These are phyloP conservation scores for Punctoribates punctum DNA, from an alignment of 2,888 invertebrate genomes.

Conservation along the genomic window DNA sequence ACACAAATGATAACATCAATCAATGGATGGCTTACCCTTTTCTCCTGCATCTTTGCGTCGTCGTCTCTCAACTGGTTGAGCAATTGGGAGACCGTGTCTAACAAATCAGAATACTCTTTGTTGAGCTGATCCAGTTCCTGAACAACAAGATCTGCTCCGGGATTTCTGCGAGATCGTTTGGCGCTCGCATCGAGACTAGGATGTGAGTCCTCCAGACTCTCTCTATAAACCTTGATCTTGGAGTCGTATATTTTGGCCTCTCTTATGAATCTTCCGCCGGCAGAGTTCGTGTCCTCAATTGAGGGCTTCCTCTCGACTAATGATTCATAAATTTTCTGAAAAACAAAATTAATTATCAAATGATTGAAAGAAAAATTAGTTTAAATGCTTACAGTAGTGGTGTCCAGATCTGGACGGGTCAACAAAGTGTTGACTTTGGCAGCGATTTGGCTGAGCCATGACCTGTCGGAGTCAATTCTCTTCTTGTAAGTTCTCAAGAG, in stretches of 20 bases:
- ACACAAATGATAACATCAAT: too few relatives aligned
- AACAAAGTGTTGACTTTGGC: constrained; percentile 49
- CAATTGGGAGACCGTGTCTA: constrained; percentile 57
- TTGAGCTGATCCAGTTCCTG: constrained; percentile 76
- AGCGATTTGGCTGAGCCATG: constrained; percentile 82
- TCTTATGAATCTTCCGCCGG: constrained; percentile 89
- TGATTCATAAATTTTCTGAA: constrained; percentile 82
- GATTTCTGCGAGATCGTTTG: constrained; percentile 51
- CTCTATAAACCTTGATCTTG: constrained; percentile 76
- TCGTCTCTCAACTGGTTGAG: constrained; percentile 60
- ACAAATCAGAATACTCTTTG: constrained; percentile 65
- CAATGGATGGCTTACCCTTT: not conserved
- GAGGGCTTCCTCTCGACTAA: constrained; percentile 88
- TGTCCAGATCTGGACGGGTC: constrained; percentile 44
- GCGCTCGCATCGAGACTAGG: constrained; percentile 67
- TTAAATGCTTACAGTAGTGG: constrained; percentile 44
- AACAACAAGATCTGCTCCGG: constrained; percentile 71
- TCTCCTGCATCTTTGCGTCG: constrained; percentile 35
- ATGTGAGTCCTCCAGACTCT: constrained; percentile 68
- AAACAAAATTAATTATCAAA: constrained; percentile 47
- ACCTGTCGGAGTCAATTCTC: constrained; percentile 78
- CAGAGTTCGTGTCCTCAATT: constrained; percentile 91
- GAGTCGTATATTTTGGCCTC: constrained; percentile 93
- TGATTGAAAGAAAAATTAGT: not conserved
- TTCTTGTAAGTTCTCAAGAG: constrained; percentile 84